Evolutionary conservation across 2,113 vertebrate species (phyloP).

Genomic region (Seriola quinqueradiata): DNA sequence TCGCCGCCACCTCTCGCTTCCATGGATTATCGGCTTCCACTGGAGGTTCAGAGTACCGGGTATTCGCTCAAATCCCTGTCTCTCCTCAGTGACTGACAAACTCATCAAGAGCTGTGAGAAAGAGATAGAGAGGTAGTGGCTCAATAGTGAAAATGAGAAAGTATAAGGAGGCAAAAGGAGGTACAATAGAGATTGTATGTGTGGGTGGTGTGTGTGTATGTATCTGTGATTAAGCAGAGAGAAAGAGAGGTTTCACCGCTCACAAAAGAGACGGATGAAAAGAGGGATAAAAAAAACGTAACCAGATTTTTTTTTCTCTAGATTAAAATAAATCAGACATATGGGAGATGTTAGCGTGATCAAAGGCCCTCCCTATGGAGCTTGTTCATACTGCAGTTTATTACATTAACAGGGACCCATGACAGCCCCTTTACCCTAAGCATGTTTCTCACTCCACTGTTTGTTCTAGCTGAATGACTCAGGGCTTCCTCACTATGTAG

Average conservation of each 20-base stretch:
- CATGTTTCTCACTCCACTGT: constrained; percentile 28
- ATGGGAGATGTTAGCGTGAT: constrained; percentile 42
- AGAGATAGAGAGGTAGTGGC: constrained; percentile 45
- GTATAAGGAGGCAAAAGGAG: constrained; percentile 1
- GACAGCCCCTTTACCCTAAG: constrained; percentile 29
- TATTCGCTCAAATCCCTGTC: constrained; percentile 63
- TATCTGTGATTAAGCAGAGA: constrained; percentile 31
- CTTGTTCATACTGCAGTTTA: constrained; percentile 53
- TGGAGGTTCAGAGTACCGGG: constrained; percentile 46
- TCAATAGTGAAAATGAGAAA: constrained; percentile 47
- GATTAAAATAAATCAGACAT: constrained; percentile 35
- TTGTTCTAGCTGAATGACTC: constrained; percentile 48
- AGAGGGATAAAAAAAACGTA: constrained; percentile 33
- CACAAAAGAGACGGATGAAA: constrained; percentile 32
- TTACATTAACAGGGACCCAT: constrained; percentile 56
- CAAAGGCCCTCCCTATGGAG: constrained; percentile 53
- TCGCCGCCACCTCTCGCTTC: constrained; percentile 46
- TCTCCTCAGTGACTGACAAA: constrained; percentile 56
- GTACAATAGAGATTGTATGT: constrained; percentile 4
- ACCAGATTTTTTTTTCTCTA: constrained; percentile 2
- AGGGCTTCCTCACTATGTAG: constrained; percentile 14
- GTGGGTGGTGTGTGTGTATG: background rate
- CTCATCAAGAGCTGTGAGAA: constrained; percentile 52
- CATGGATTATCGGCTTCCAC: constrained; percentile 69
- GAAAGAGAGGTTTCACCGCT: constrained; percentile 24